A percentile compares a stretch with the other conserved stretches of the same genome.
phyloP scores from a whole-genome alignment of 2,888 invertebrate genomes.

The Ectemnius lituratus region DNA sequence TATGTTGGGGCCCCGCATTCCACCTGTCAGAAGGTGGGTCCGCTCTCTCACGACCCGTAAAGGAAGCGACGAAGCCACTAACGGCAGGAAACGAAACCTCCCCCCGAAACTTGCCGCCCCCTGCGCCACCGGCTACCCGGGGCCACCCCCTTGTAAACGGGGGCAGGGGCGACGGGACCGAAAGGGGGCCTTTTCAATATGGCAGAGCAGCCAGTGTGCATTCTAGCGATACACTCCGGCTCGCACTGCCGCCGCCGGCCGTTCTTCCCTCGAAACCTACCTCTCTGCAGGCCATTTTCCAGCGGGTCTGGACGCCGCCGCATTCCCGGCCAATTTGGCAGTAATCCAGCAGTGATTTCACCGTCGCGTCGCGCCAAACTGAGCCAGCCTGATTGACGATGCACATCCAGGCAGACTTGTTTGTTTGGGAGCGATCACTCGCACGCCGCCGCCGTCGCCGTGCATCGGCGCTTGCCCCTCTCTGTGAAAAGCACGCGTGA shows the following conservation, averaged over 20 bases:
- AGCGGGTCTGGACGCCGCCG: slow-evolving; percentile 33
- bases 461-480: slow-evolving; percentile 21
- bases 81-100: slow-evolving; percentile 30
- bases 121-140: not conserved
- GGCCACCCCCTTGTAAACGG: slow-evolving; percentile 7
- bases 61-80: slow-evolving; percentile 36
- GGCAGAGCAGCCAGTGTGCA: slow-evolving; percentile 55
- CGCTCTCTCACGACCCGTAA: slow-evolving; percentile 44
- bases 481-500: slow-evolving; percentile 36
- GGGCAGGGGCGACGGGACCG: no score
- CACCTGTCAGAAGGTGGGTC: slow-evolving; percentile 69
- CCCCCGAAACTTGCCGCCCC: slow-evolving; percentile 16
- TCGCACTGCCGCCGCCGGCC: not conserved
- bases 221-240: slow-evolving; percentile 8
- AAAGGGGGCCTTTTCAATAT: slow-evolving; percentile 67
- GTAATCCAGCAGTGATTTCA: not conserved
- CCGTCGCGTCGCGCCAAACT: slow-evolving; percentile 3
- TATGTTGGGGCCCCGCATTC: slow-evolving; percentile 60
- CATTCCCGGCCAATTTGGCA: slow-evolving; percentile 35
- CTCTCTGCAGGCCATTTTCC: slow-evolving; percentile 55
- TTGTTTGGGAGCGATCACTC: not conserved
- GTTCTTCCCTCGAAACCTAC: slow-evolving; percentile 15
- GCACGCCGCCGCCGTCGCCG: slow-evolving; percentile 20
- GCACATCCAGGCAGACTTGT: not conserved
- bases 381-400: slow-evolving; percentile 6